Percentiles rank a stretch among this genome's conserved stretches.
Conservation (phyloP, 1,140 invertebrate species). For the Elymnias hypermnestra region DNA sequence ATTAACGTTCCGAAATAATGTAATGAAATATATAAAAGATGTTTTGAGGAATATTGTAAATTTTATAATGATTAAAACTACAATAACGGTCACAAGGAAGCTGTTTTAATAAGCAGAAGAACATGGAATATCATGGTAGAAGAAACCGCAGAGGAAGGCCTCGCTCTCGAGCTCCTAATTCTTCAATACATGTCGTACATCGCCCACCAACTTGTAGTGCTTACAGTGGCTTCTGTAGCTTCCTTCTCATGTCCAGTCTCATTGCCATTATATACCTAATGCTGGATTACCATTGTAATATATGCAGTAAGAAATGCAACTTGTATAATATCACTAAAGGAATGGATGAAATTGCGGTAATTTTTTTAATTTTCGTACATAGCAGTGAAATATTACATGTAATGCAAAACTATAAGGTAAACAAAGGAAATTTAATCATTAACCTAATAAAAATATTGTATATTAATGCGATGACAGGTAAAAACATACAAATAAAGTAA, state of each 20-base stretch:
- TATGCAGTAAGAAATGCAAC: slow-evolving; percentile 37
- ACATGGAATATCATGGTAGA: slow-evolving; percentile 41
- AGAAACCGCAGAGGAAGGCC: slow-evolving; percentile 34
- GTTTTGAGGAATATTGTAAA: too few species aligned
- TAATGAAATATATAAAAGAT: too few species aligned
- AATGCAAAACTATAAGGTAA: too few species aligned
- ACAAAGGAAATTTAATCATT: too few species aligned
- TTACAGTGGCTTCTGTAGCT: slow-evolving; percentile 27
- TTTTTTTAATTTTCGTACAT: too few species aligned
- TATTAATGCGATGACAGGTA: too few species aligned
- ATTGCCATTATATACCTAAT: slow-evolving; percentile 40
- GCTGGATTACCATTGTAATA: slow-evolving; percentile 45
- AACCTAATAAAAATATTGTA: too few species aligned
- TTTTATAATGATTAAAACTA: too few species aligned
- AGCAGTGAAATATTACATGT: too few species aligned
- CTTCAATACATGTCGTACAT: slow-evolving; percentile 4
- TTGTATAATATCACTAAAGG: slow-evolving; percentile 34
- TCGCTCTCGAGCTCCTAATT: slow-evolving; percentile 7
- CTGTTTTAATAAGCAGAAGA: slow-evolving; percentile 5
- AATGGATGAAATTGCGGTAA: slow-evolving; percentile 48
- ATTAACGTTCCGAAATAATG: too few species aligned
- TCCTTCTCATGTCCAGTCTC: slow-evolving; percentile 39
- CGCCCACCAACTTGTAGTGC: slow-evolving; percentile 24
- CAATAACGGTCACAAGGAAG: too few species aligned
- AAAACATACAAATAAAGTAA: too few species aligned